phyloP scores from a whole-genome alignment of 2,113 vertebrate genomes.

The Stictonetta naevosa region DNA sequence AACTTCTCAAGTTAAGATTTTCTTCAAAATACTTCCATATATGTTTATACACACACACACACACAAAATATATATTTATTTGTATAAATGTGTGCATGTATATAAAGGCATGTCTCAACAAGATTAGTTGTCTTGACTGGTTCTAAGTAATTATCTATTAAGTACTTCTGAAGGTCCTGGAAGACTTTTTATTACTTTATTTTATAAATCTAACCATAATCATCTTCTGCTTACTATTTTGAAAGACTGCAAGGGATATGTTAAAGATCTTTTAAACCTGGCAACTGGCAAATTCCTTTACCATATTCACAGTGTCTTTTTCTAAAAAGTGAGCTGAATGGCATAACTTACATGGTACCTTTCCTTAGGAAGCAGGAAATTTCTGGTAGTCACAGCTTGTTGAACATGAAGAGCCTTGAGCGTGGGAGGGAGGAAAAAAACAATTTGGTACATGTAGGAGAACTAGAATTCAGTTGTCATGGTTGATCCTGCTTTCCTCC shows the following conservation, averaged over 20 bases:
- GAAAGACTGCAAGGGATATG: conserved; percentile 13
- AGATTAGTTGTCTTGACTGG: conserved; percentile 7
- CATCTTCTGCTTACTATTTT: conserved; percentile 31
- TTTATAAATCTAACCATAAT: background rate
- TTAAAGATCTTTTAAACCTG: conserved; percentile 26
- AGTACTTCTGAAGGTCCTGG: background rate
- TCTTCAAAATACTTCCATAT: background rate
- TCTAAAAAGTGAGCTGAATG: background rate
- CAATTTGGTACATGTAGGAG: background rate
- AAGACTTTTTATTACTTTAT: background rate
- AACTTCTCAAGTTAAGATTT: background rate
- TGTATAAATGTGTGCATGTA: background rate
- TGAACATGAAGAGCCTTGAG: background rate
- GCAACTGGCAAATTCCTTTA: conserved; percentile 40
- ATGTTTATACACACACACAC: background rate
- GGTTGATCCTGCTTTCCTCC: background rate
- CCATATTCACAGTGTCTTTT: conserved; percentile 7
- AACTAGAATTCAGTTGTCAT: background rate
- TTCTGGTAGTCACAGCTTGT: background rate
- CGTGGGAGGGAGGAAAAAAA: background rate
- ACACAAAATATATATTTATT: background rate
- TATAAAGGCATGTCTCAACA: background rate
- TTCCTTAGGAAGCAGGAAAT: conserved; percentile 20
- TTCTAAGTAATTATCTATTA: conserved; percentile 32
- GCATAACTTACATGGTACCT: conserved; percentile 8